phyloP scores from a whole-genome alignment of 1,140 invertebrate genomes.

The Drosophila leontia region DNA sequence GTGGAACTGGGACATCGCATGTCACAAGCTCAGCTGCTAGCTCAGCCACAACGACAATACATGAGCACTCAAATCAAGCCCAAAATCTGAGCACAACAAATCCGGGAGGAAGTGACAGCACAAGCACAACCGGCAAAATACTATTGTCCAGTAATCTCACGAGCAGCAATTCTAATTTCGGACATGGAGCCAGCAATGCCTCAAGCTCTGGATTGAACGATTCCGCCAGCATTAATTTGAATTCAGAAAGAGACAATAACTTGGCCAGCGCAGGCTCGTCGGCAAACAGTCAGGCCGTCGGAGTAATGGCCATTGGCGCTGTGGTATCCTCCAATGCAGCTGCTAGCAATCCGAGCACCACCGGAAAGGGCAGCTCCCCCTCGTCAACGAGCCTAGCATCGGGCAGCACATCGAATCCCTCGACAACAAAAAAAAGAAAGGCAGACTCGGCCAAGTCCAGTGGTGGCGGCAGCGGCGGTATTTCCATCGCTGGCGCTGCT shows the following conservation, averaged over 20 bases:
- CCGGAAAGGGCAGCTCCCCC: conserved; percentile 35
- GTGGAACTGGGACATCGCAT: conserved; percentile 29
- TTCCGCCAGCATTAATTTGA: conserved; percentile 13
- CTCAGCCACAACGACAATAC: conserved; percentile 7
- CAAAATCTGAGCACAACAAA: conserved; percentile 65
- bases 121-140: conserved; percentile 30
- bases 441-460: conserved; percentile 60
- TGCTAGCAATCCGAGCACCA: conserved; percentile 46
- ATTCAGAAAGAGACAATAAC: conserved; percentile 34
- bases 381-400: conserved; percentile 17
- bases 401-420: conserved; percentile 20
- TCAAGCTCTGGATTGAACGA: conserved; percentile 41
- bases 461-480: conserved; percentile 16
- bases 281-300: conserved; percentile 27
- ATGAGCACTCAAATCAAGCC: conserved; percentile 66
- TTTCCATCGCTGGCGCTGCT: conserved; percentile 13
- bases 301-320: conserved; percentile 4
- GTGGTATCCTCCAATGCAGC: conserved; percentile 10
- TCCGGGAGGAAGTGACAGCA: conserved; percentile 7
- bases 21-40: conserved; percentile 47
- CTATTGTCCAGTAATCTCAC: conserved; percentile 48
- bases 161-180: conserved; percentile 41
- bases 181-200: conserved; percentile 27
- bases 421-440: conserved; percentile 76
- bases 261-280: conserved; percentile 58